These are phyloP conservation scores for Drosophila demipolita DNA, from an alignment of 2,888 invertebrate species.

Conservation along the genomic window DNA sequence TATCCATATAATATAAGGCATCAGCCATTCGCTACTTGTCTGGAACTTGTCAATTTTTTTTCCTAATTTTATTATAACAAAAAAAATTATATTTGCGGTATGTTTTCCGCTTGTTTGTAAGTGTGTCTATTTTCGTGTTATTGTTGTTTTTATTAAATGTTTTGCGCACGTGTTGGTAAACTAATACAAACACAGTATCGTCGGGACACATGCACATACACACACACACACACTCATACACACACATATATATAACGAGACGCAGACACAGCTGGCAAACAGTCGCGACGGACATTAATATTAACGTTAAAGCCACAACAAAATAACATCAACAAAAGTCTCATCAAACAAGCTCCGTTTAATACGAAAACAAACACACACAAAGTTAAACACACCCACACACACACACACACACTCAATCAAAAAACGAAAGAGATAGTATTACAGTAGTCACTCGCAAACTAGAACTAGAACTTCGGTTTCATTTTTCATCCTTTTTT, in stretches of 20 bases:
- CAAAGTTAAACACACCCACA: slow-evolving; percentile 10
- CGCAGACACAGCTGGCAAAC: slow-evolving; percentile 56
- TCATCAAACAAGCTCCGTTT: slow-evolving; percentile 76
- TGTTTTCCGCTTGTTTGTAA: slow-evolving; percentile 50
- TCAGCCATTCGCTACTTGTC: not conserved
- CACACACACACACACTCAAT: slow-evolving; percentile 1
- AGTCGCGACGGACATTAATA: slow-evolving; percentile 72
- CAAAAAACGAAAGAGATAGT: not conserved
- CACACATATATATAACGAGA: not conserved
- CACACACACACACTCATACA: slow-evolving; percentile 5
- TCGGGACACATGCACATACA: slow-evolving; percentile 26
- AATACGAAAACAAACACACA: slow-evolving; percentile 53
- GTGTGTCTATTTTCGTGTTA: slow-evolving; percentile 18
- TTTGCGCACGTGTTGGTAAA: slow-evolving; percentile 76
- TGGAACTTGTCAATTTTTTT: slow-evolving; percentile 35
- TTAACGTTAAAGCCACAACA: slow-evolving; percentile 67
- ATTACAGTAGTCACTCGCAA: not conserved
- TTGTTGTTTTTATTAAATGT: slow-evolving; percentile 67
- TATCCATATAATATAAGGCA: slow-evolving; percentile 25
- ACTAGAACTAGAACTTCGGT: not conserved
- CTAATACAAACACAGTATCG: slow-evolving; percentile 48
- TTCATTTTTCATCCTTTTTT: not conserved
- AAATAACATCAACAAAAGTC: slow-evolving; percentile 51
- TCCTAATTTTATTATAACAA: slow-evolving; percentile 70
- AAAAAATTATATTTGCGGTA: slow-evolving; percentile 63